Evolutionary conservation across 2,888 invertebrate genomes (phyloP).

Genomic region (Tinea trinotella): DNA sequence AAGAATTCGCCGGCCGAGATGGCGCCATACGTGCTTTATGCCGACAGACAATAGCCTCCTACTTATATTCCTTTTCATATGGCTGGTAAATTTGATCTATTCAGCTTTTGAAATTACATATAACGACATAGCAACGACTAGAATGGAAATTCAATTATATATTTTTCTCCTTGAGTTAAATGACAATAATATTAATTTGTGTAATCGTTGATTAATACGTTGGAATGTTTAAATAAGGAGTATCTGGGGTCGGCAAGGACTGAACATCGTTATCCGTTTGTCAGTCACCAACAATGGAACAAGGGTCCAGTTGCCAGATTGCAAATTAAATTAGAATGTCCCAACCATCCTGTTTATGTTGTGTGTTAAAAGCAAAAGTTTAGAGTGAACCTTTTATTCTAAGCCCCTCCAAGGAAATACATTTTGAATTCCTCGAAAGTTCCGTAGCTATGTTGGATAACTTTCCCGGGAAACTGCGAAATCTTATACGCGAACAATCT

Average conservation of each 20-base stretch:
- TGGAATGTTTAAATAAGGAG: too few species aligned
- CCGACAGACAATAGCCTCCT: constrained; percentile 45
- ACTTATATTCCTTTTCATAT: constrained; percentile 39
- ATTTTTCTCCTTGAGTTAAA: too few species aligned
- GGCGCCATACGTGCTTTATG: constrained; percentile 41
- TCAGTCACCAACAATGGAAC: constrained; percentile 37
- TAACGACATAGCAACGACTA: constrained; percentile 31
- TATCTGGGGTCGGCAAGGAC: constrained; percentile 19
- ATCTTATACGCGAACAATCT: constrained; percentile 11
- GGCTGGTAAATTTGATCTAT: not conserved
- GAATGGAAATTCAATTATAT: not conserved
- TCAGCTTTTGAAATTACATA: constrained; percentile 9
- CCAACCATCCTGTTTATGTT: constrained; percentile 44
- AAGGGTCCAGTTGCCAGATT: constrained; percentile 48
- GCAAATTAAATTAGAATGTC: constrained; percentile 58
- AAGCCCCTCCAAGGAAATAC: constrained; percentile 2
- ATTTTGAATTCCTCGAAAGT: constrained; percentile 10
- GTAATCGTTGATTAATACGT: too few species aligned
- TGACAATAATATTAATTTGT: too few species aligned
- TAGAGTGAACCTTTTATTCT: constrained; percentile 31
- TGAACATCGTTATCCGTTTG: constrained; percentile 46
- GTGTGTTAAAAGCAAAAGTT: constrained; percentile 55
- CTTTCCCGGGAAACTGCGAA: not conserved
- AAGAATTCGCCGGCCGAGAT: constrained; percentile 38
- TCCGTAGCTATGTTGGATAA: not conserved